These are phyloP conservation scores for Gorsachius magnificus DNA, from an alignment of 2,797 vertebrate genomes.

Conservation along the genomic window DNA sequence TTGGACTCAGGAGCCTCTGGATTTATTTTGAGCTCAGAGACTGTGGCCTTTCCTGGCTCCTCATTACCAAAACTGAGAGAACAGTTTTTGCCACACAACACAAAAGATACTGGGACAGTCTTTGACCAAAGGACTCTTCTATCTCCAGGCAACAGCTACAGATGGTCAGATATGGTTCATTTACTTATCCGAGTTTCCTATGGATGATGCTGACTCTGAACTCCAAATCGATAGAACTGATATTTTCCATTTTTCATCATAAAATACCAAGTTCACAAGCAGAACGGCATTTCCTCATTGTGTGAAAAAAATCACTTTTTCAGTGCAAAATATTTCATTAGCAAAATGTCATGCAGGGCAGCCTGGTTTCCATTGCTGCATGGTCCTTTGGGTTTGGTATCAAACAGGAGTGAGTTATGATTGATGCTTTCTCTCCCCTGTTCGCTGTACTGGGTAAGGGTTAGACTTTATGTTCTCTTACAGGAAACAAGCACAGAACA, in stretches of 20 bases:
- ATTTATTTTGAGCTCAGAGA: background rate
- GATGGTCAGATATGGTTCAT: background rate
- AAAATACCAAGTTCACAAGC: background rate
- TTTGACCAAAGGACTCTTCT: background rate
- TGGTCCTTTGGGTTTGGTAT: background rate
- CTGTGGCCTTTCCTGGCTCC: background rate
- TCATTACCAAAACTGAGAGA: background rate
- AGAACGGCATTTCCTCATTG: background rate
- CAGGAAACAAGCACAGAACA: background rate
- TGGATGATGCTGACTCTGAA: background rate
- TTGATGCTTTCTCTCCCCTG: background rate
- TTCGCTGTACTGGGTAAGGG: background rate
- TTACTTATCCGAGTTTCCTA: background rate
- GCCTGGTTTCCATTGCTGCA: background rate
- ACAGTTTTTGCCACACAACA: background rate
- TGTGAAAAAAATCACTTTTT: background rate
- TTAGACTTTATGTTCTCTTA: background rate
- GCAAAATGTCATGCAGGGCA: background rate
- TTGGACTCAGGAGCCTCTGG: background rate
- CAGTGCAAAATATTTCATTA: background rate
- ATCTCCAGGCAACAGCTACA: background rate
- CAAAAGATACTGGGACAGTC: background rate
- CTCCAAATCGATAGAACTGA: background rate
- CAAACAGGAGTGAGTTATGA: background rate
- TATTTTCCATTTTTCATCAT: background rate